These are phyloP conservation scores for Papilio aristodemus DNA, from an alignment of 1,140 invertebrate species.

Conservation along the genomic window DNA sequence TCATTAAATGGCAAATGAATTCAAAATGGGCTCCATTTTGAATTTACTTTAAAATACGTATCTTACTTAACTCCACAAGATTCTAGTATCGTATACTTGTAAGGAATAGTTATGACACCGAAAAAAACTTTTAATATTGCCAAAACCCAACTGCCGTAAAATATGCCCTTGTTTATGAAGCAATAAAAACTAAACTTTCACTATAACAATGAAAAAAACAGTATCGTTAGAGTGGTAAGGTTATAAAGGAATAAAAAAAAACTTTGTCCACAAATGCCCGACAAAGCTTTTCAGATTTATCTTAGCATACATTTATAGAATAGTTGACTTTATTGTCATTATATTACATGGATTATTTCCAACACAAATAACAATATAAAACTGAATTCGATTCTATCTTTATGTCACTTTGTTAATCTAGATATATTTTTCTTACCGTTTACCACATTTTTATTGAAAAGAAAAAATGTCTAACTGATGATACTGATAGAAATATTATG, in stretches of 20 bases:
- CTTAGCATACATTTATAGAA: conserved; percentile 6
- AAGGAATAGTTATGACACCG: conserved; percentile 11
- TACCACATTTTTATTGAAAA: no score
- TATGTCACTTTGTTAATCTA: background rate
- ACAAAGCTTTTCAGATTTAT: background rate
- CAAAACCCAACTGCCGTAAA: conserved; percentile 28
- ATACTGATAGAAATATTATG: no score
- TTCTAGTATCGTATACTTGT: background rate
- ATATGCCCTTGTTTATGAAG: conserved; percentile 28
- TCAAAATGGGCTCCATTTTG: no score
- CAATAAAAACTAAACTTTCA: conserved; percentile 24
- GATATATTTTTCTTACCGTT: background rate
- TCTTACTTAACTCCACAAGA: no score
- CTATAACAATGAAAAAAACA: conserved; percentile 23
- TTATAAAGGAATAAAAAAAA: conserved; percentile 27
- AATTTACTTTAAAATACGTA: no score
- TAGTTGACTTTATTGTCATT: conserved; percentile 5
- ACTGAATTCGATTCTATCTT: background rate
- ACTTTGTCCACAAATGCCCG: background rate
- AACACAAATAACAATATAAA: background rate
- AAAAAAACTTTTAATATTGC: conserved; percentile 23
- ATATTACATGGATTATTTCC: background rate
- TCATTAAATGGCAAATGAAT: no score
- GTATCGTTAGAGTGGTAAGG: conserved; percentile 16
- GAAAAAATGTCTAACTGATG: no score